phyloP scores from a whole-genome alignment of 2,797 vertebrate genomes.

The Gobionotothen gibberifrons region DNA sequence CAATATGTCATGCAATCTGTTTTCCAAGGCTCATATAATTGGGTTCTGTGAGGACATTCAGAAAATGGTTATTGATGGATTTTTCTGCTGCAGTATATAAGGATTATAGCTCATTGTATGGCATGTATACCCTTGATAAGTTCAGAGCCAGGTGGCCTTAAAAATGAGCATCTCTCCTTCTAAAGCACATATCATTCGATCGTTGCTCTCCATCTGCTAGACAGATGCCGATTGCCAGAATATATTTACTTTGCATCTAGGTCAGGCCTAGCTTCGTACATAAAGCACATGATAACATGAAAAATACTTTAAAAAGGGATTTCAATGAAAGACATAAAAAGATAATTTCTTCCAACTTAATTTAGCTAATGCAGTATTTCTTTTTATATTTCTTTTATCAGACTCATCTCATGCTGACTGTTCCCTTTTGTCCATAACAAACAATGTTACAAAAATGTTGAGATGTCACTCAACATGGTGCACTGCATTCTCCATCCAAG shows the following conservation, averaged over 20 bases:
- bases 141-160: conserved; percentile 58
- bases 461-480: neutral
- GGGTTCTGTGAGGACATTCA: conserved; percentile 53
- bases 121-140: conserved; percentile 38
- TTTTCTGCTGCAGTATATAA: conserved; percentile 55
- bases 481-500: neutral
- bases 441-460: neutral
- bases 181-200: conserved; percentile 53
- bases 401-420: conserved; percentile 3
- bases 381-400: neutral
- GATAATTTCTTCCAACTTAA: conserved; percentile 7
- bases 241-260: conserved; percentile 63
- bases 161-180: conserved; percentile 50
- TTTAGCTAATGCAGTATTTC: conserved; percentile 7
- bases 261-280: conserved; percentile 42
- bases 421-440: conserved; percentile 2
- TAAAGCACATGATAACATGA: conserved; percentile 43
- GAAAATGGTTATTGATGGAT: conserved; percentile 62
- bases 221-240: conserved; percentile 66
- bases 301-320: conserved; percentile 33
- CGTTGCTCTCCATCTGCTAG: conserved; percentile 61
- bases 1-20: conserved; percentile 45
- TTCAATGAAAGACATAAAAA: conserved; percentile 26
- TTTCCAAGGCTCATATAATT: conserved; percentile 56
- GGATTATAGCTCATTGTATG: conserved; percentile 66